A percentile compares a stretch with the other conserved stretches of the same genome.
These are phyloP conservation scores for Archaeoteleia sp. DNA, from an alignment of 2,888 invertebrate genomes.

Conservation along the genomic window DNA sequence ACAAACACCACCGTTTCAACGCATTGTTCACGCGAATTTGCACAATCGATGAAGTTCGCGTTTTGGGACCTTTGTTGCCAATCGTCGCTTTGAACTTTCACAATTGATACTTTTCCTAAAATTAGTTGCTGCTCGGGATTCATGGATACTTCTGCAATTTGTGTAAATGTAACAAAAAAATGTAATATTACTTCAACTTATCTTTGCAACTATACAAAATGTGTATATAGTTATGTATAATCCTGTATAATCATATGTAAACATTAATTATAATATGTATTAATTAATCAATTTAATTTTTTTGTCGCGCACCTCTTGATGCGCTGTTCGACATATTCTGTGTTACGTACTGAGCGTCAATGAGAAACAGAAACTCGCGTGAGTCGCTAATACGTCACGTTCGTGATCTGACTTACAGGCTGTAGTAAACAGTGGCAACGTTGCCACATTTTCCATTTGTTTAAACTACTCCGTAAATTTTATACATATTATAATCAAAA, in stretches of 20 bases:
- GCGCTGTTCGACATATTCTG: conserved; percentile 18
- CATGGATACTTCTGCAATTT: neutral
- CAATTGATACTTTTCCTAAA: neutral
- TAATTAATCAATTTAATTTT: conserved; percentile 4
- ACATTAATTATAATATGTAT: neutral
- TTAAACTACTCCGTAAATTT: too few relatives aligned
- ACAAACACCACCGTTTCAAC: conserved; percentile 12
- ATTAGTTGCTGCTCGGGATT: conserved; percentile 12
- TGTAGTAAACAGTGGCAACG: conserved; percentile 34
- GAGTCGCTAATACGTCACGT: conserved; percentile 39
- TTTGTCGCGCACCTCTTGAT: conserved; percentile 9
- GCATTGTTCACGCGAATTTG: conserved; percentile 14
- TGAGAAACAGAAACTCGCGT: conserved; percentile 42
- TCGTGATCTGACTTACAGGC: conserved; percentile 43
- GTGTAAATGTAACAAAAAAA: too few relatives aligned
- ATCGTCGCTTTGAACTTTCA: conserved; percentile 1
- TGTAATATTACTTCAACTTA: too few relatives aligned
- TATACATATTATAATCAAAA: conserved; percentile 28
- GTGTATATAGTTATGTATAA: too few relatives aligned
- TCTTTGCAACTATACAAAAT: too few relatives aligned
- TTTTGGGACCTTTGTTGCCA: conserved; percentile 11
- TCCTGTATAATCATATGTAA: too few relatives aligned
- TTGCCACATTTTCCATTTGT: too few relatives aligned
- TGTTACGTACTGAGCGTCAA: conserved; percentile 30
- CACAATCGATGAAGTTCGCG: neutral